Conservation (phyloP, 2,888 invertebrate genomes). For the Pyralis farinalis region DNA sequence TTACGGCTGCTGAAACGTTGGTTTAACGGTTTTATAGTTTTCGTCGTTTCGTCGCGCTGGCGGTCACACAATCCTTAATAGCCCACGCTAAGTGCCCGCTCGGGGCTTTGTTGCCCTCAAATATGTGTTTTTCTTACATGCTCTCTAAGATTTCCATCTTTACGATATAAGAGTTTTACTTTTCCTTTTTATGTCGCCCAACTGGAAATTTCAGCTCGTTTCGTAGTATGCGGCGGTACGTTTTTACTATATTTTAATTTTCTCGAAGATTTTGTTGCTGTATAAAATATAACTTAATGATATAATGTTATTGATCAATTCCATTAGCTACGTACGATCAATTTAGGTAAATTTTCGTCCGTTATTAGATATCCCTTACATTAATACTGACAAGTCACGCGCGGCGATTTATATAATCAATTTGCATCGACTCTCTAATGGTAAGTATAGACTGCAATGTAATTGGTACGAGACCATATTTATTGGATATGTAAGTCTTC, state of each 20-base stretch:
- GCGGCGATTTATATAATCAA: slow-evolving; percentile 12
- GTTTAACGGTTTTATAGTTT: slow-evolving; percentile 81
- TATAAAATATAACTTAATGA: slow-evolving; percentile 2
- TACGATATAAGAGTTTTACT: slow-evolving; percentile 60
- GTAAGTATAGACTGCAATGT: slow-evolving; percentile 36
- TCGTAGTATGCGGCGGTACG: neutral
- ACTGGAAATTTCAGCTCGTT: slow-evolving; percentile 8
- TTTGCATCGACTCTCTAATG: slow-evolving; percentile 21
- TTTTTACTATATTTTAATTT: neutral
- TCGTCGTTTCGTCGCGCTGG: slow-evolving; percentile 73
- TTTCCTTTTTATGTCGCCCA: slow-evolving; percentile 45
- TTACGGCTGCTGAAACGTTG: slow-evolving; percentile 79
- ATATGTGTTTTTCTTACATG: slow-evolving; percentile 69
- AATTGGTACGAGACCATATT: slow-evolving; percentile 17
- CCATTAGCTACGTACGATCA: slow-evolving; percentile 6
- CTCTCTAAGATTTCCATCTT: slow-evolving; percentile 71
- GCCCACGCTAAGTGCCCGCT: slow-evolving; percentile 76
- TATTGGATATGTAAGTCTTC: slow-evolving; percentile 49
- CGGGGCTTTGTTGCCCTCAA: slow-evolving; percentile 66
- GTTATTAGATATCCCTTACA: slow-evolving; percentile 8
- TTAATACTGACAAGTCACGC: slow-evolving; percentile 15
- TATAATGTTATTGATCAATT: slow-evolving; percentile 3
- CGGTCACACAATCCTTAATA: slow-evolving; percentile 77
- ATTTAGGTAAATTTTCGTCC: slow-evolving; percentile 8
- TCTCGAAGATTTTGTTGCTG: neutral